These are phyloP conservation scores for Brachionus sp. DNA, from an alignment of 1,140 invertebrate genomes.

Conservation along the genomic window DNA sequence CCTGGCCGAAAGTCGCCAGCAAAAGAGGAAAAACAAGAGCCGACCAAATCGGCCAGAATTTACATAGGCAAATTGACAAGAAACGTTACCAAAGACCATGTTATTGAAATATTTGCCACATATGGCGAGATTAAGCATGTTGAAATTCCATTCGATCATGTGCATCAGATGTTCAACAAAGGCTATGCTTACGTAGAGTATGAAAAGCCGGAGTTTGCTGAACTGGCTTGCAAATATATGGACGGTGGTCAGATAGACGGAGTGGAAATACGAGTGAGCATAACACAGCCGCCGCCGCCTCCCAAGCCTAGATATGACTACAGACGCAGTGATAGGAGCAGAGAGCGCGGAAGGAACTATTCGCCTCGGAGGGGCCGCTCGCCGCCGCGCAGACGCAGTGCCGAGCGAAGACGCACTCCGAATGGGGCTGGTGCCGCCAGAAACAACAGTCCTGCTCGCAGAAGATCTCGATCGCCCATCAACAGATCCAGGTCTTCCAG, in stretches of 20 bases:
- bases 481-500: background rate
- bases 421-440: background rate
- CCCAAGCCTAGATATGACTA: background rate
- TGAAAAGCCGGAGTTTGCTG: slow-evolving; percentile 84
- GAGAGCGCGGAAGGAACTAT: slow-evolving; percentile 18
- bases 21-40: slow-evolving; percentile 39
- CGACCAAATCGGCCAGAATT: slow-evolving; percentile 61
- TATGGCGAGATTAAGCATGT: slow-evolving; percentile 85
- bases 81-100: slow-evolving; percentile 84
- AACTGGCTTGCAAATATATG: slow-evolving; percentile 98
- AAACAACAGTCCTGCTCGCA: background rate
- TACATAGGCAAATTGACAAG: slow-evolving; percentile 84
- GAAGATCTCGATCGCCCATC: background rate
- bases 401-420: background rate
- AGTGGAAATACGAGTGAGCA: slow-evolving; percentile 87
- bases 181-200: slow-evolving; percentile 94
- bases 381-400: background rate
- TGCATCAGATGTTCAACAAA: slow-evolving; percentile 76
- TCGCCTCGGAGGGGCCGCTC: slow-evolving; percentile 23
- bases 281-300: slow-evolving; percentile 73
- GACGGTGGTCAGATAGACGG: slow-evolving; percentile 83
- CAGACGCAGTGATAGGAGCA: background rate
- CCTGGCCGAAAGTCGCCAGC: background rate
- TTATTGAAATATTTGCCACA: slow-evolving; percentile 86
- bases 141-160: slow-evolving; percentile 80